Percentiles rank a stretch among this genome's conserved stretches.
phyloP scores from a whole-genome alignment of 2,797 vertebrate genomes.

The Anableps anableps region DNA sequence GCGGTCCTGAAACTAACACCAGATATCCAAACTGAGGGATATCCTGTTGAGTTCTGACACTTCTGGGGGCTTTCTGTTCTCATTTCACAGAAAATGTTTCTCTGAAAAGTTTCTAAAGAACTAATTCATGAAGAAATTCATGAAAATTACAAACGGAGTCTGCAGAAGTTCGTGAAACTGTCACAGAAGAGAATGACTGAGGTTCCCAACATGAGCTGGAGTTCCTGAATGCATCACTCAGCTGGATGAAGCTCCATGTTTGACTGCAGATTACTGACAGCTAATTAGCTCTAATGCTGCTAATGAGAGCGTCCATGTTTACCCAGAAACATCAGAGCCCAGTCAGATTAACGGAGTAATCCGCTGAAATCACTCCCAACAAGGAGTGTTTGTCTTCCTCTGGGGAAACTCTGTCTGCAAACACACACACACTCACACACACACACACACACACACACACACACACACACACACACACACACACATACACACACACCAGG shows the following conservation, averaged over 20 bases:
- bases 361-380: slow-evolving; percentile 21
- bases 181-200: neutral
- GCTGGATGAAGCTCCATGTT: slow-evolving; percentile 15
- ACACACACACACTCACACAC: slow-evolving; percentile 5
- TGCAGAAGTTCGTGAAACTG: neutral
- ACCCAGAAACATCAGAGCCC: slow-evolving; percentile 45
- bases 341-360: slow-evolving; percentile 38
- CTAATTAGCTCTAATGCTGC: slow-evolving; percentile 39
- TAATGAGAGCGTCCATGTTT: slow-evolving; percentile 44
- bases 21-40: neutral
- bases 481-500: slow-evolving; percentile 1
- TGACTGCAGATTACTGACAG: slow-evolving; percentile 17
- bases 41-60: neutral
- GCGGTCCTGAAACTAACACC: neutral
- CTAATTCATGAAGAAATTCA: neutral
- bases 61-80: neutral
- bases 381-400: slow-evolving; percentile 28
- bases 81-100: neutral
- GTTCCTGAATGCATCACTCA: neutral
- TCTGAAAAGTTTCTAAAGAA: neutral
- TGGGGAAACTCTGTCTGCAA: slow-evolving; percentile 17
- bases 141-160: neutral
- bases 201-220: neutral
- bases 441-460: slow-evolving; percentile 8
- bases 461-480: slow-evolving; percentile 1